Base-by-base conservation (phyloP, 2,113 vertebrate genomes). In the human region DNA sequence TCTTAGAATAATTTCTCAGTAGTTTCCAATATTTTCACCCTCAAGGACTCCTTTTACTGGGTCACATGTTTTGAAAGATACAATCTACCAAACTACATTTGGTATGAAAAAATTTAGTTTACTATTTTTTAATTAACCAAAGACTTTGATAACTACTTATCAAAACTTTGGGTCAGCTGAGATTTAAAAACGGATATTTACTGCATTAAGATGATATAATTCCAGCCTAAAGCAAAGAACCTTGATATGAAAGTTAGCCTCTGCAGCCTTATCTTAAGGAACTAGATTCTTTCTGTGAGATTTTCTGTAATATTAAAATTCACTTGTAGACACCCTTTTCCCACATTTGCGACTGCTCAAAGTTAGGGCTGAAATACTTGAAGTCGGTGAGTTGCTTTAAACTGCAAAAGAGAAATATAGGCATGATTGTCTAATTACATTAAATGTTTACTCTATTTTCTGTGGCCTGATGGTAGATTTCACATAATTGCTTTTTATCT, bases 381-480 rank as follows among this genome's bases (percentile, higher is more conserved):
- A 40, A 93, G 57, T 84, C n/a, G 3, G 8, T 40, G 35, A 85
- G 38, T 93, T 78, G 57, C 78, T 94, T 82, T 87, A 52, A 13
- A 55, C 18, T 12, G 30, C 22, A 72, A 40, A 88, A 68, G 18
- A 97, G 88, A 90, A 82, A 50, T 17, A n/a, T 6, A 57, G n/a
- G 3, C 6, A 40, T 48, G 55, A 35, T 38, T 89, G 64, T 72
- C 93, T 93, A 90, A 88, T 78, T 94, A 35, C 17, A 70, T 76
- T 43, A 92, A 94, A 52, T 96, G 32, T 90, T 85, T 48, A 59
- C 55, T 86, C 27, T 93, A 20, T 43, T 38, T 96, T 90, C 38
- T 93, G n/a, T 93, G 76, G 17, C 52, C 93, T 94, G 45, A 43
- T 95, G 89, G 50, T 45, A 64, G 20, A 27, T 89, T 98, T 97